Percentiles rank a stretch among this genome's conserved stretches.
Evolutionary conservation across 2,888 invertebrate species (phyloP).

Genomic region (Leucophenga maculata): DNA sequence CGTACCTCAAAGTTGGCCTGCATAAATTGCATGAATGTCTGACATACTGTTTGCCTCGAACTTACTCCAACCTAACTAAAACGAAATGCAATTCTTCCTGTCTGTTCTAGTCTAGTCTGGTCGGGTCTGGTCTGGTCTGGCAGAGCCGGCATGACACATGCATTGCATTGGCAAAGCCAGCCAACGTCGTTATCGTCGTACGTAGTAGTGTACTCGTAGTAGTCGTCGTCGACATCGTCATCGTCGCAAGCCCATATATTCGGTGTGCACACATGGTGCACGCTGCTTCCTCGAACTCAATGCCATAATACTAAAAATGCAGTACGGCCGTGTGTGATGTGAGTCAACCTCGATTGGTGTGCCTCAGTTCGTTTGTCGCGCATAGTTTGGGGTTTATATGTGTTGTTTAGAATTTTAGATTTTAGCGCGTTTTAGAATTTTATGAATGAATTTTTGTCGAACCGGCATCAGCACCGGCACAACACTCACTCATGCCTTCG

Average conservation of each 20-base stretch:
- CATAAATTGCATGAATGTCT: not conserved
- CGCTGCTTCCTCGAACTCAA: conserved; percentile 1
- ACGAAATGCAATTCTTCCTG: too few relatives aligned
- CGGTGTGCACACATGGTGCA: not conserved
- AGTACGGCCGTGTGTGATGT: not conserved
- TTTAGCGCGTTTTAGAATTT: conserved; percentile 70
- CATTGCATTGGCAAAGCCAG: not conserved
- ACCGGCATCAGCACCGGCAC: not conserved
- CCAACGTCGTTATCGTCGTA: not conserved
- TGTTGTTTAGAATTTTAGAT: conserved; percentile 70
- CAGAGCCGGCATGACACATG: not conserved
- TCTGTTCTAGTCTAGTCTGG: not conserved
- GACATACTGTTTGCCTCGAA: not conserved
- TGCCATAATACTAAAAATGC: not conserved
- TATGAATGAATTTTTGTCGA: conserved; percentile 68
- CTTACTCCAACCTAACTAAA: too few relatives aligned
- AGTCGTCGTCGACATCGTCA: conserved; percentile 6
- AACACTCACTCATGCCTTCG: not conserved
- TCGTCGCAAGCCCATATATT: conserved; percentile 4
- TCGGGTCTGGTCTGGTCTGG: not conserved
- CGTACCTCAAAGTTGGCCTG: not conserved
- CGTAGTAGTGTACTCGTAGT: not conserved
- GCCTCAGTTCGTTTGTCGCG: not conserved
- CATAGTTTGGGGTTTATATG: conserved; percentile 18
- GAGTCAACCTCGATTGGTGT: not conserved